These are phyloP conservation scores for Lacanobia oleracea DNA, from an alignment of 2,888 invertebrate species.

Conservation along the genomic window DNA sequence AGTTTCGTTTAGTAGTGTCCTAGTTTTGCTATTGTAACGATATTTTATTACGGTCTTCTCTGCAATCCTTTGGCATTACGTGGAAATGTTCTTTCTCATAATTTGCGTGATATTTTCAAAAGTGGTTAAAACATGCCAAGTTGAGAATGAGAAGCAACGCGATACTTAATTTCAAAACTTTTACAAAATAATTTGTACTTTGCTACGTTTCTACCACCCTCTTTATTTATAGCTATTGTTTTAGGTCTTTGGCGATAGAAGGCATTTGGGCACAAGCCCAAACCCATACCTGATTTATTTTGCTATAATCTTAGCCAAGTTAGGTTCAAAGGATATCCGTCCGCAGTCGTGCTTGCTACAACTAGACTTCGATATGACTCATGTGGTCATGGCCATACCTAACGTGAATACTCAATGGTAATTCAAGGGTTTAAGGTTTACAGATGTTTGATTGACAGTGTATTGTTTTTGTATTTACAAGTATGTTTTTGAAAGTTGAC, in stretches of 20 bases:
- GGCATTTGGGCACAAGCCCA: conserved; percentile 48
- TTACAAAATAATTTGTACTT: not conserved
- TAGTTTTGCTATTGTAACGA: conserved; percentile 51
- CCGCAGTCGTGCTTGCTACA: conserved; percentile 26
- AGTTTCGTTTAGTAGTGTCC: conserved; percentile 57
- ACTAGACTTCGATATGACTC: conserved; percentile 29
- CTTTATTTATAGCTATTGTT: conserved; percentile 24
- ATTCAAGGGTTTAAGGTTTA: not conserved
- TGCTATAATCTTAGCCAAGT: conserved; percentile 35
- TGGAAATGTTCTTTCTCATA: conserved; percentile 6
- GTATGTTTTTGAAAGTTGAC: not conserved
- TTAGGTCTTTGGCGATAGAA: conserved; percentile 30
- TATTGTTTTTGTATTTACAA: conserved; percentile 1
- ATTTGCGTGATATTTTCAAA: not conserved
- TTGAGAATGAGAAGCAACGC: not conserved
- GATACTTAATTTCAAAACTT: not conserved
- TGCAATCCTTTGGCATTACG: conserved; percentile 32
- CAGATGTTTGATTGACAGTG: not conserved
- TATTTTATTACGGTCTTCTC: conserved; percentile 33
- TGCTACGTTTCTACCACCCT: not conserved
- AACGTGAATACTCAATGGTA: not conserved
- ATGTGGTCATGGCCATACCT: not conserved
- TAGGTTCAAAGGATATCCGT: conserved; percentile 42
- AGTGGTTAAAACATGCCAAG: not conserved
- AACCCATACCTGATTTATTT: conserved; percentile 45